Base-by-base conservation (phyloP, 2,113 vertebrate genomes). In the Chaetops frenatus region DNA sequence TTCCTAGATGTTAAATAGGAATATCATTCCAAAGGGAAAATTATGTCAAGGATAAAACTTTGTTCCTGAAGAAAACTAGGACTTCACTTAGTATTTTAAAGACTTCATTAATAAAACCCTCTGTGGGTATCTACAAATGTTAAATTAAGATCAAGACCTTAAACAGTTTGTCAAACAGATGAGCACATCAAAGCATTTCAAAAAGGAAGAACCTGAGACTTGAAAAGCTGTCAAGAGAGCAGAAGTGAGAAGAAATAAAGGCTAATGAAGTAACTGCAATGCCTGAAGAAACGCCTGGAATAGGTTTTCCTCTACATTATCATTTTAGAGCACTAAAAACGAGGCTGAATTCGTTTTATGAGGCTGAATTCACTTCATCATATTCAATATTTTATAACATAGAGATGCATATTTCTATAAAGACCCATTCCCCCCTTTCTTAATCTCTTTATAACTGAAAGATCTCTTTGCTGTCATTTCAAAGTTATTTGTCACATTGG, bases 61-160 rank as follows among this genome's bases (percentile, higher is more conserved):
- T 60, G 53, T 66, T 95, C 70, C 72, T 56, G 57, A 90, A 88
- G 60, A 77, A 93, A 95, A 85, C 38, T 67, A 29, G 72, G 90
- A 89, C n/a, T 89, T 86, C 69, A 19, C 71, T 89, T 62, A 81
- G 61, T 74, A 69, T 92, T 96, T 89, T 95, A 88, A 88, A 87
- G 71, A 82, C 64, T 70, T 91, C 61, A 76, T 96, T 96, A 95
- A 90, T 36, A 91, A 96, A 95, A 86, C 45, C 42, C 74, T 85
- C 81, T 92, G 51, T 81, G 82, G 58, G 15, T 51, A 87, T 53
- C 48, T 72, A 82, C n/a, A 79, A 88, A 95, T 25, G 66, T 91
- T 89, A 90, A 89, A 81, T 82, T 85, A 94, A 82, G 36, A 91
- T 70, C 56, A 92, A 70, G 81, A 88, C 54, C 90, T 83, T 85